Conservation (phyloP, 2,113 vertebrate genomes). For the Phodopus roborovskii region DNA sequence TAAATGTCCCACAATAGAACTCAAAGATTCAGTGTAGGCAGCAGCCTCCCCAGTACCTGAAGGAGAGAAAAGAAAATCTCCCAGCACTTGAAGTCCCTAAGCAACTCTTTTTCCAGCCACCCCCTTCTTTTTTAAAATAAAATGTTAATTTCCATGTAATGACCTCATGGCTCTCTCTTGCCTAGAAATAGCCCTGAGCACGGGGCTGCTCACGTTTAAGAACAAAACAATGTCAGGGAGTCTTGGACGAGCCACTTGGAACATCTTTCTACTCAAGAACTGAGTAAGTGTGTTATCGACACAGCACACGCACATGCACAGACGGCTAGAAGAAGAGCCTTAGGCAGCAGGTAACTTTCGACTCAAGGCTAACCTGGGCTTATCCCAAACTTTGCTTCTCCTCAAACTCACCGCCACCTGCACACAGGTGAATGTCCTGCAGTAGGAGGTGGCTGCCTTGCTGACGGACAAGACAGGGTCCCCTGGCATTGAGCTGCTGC, state of each 20-base stretch:
- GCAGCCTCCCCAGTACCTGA: conserved; percentile 21
- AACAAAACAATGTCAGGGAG: conserved; percentile 82
- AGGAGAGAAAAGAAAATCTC: background rate
- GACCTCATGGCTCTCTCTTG: conserved; percentile 82
- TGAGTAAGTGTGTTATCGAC: conserved; percentile 79
- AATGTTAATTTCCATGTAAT: conserved; percentile 80
- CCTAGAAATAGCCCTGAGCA: conserved; percentile 83
- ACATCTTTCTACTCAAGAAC: conserved; percentile 79
- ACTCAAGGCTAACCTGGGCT: conserved; percentile 39
- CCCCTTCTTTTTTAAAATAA: conserved; percentile 27
- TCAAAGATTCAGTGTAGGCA: conserved; percentile 52
- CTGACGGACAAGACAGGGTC: background rate
- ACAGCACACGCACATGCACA: conserved; percentile 15
- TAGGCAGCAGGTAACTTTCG: conserved; percentile 65
- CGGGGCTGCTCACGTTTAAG: conserved; percentile 78
- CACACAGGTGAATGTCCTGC: background rate
- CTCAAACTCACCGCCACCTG: background rate
- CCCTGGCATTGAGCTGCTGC: background rate
- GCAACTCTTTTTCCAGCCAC: background rate
- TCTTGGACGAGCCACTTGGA: conserved; percentile 79
- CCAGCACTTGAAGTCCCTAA: conserved; percentile 62
- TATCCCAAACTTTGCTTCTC: conserved; percentile 5
- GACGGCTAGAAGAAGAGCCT: conserved; percentile 63
- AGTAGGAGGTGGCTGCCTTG: conserved; percentile 31
- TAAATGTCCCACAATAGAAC: background rate